phyloP scores from a whole-genome alignment of 2,797 vertebrate genomes.

The Echiichthys vipera region DNA sequence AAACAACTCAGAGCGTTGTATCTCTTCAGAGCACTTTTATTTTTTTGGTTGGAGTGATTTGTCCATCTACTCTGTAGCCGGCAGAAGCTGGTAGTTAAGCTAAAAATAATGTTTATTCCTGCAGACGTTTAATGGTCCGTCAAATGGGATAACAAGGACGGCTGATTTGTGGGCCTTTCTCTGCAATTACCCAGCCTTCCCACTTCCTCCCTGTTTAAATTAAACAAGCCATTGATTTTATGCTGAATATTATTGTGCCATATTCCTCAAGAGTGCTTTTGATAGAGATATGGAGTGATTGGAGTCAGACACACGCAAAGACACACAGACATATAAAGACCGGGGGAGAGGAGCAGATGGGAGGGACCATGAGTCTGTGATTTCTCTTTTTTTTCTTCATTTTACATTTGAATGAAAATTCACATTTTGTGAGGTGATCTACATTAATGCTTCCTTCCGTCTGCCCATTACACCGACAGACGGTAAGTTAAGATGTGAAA shows the following conservation, averaged over 20 bases:
- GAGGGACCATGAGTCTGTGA: not conserved
- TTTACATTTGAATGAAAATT: not conserved
- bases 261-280: constrained; percentile 79
- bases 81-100: constrained; percentile 74
- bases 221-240: constrained; percentile 91
- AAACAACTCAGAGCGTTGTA: constrained; percentile 29
- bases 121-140: constrained; percentile 86
- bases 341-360: constrained; percentile 9
- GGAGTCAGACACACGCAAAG: constrained; percentile 53
- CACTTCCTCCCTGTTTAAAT: constrained; percentile 86
- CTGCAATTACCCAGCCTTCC: constrained; percentile 86
- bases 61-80: constrained; percentile 48
- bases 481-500: no score
- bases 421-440: not conserved
- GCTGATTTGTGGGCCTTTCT: constrained; percentile 85
- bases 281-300: constrained; percentile 76
- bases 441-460: not conserved
- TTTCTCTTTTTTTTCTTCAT: not conserved
- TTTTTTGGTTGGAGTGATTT: constrained; percentile 57
- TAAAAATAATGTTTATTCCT: constrained; percentile 86
- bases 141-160: constrained; percentile 89
- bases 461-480: not conserved
- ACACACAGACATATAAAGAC: constrained; percentile 35
- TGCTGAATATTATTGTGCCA: constrained; percentile 85
- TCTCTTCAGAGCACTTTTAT: constrained; percentile 12